Base-by-base conservation (phyloP, 2,888 invertebrate species). In the Amorpha juglandis region DNA sequence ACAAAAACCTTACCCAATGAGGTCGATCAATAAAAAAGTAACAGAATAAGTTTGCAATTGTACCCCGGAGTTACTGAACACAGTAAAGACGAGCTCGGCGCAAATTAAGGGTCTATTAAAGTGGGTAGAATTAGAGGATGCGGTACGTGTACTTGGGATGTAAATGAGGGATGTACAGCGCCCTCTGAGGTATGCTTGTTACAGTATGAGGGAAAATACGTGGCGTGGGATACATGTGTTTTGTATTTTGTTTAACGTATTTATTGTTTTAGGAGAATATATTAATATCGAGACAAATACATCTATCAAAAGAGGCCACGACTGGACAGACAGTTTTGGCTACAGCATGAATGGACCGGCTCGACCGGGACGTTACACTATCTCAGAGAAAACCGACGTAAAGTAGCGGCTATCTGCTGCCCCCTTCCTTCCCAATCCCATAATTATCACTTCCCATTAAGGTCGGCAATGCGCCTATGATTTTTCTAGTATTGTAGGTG, bases 31-130 rank as follows among this genome's bases (percentile, higher is more conserved):
- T 53, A 53, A 53, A 50, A 50, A 42, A 42, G 58, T 19, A 58
- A 19, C 58, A 58, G 33, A 42, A 55, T 55, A 55, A 58, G 42
- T 42, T 58, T 35, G 8, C 53, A 53, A 58, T 8, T 16, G 58
- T 33, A 6, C 50, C 50, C 50, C 16, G 27, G 27, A 58, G 55
- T 65, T 58, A 65, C 33, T 64, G 69, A 73, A 69, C 68, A 64
- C 50, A 38, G 55, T 62, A 58, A 67, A 64, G 67, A 67, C 63
- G 62, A 68, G 66, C 70, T 79, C 73, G 74, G 70, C 73, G 68
- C 76, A 75, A 75, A 79, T 78, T 78, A 80, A 79, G 75, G 76
- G 76, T 78, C 74, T 79, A 80, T 79, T 79, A 80, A 75, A 76
- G 74, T 77, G 70, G 75, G 73, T 74, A 73, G 74, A 76, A 78